A percentile compares a stretch with the other conserved stretches of the same genome.
phyloP scores from a whole-genome alignment of 2,888 invertebrate genomes.

The Coenonympha glycerion region DNA sequence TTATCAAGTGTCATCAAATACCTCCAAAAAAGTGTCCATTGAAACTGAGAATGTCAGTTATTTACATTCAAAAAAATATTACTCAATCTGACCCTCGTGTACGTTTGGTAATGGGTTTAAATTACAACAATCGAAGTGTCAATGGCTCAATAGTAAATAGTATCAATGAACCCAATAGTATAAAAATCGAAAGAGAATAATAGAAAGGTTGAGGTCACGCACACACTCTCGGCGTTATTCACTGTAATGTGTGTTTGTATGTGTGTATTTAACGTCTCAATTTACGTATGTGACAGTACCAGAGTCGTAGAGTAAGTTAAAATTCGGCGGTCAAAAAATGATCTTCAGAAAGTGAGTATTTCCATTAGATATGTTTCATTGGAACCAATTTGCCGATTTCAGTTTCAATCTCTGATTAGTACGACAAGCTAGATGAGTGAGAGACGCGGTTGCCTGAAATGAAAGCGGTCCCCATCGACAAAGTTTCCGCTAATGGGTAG shows the following conservation, averaged over 20 bases:
- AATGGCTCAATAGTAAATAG: slow-evolving; percentile 9
- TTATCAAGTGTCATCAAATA: too few species aligned
- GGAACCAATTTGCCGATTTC: too few species aligned
- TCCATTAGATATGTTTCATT: too few species aligned
- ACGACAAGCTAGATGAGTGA: too few species aligned
- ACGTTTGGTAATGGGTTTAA: slow-evolving; percentile 4
- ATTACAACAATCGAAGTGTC: slow-evolving; percentile 16
- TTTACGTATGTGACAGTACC: slow-evolving; percentile 42
- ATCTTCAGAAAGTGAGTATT: slow-evolving; percentile 8
- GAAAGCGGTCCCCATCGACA: too few species aligned
- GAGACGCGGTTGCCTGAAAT: too few species aligned
- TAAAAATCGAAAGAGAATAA: slow-evolving; percentile 17
- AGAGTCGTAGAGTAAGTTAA: slow-evolving; percentile 26
- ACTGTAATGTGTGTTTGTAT: slow-evolving; percentile 42
- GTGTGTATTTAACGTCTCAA: slow-evolving; percentile 41
- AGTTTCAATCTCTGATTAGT: too few species aligned
- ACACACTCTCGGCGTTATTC: slow-evolving; percentile 31
- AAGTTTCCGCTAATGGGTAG: too few species aligned
- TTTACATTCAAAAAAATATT: too few species aligned
- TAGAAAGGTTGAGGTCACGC: slow-evolving; percentile 19
- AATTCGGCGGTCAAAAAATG: too few species aligned
- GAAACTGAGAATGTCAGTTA: too few species aligned
- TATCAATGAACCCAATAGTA: slow-evolving; percentile 17
- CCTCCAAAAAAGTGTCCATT: too few species aligned
- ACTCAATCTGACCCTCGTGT: slow-evolving; percentile 3